Base-by-base conservation (phyloP, 2,888 invertebrate genomes). In the Palloptera scutellata region DNA sequence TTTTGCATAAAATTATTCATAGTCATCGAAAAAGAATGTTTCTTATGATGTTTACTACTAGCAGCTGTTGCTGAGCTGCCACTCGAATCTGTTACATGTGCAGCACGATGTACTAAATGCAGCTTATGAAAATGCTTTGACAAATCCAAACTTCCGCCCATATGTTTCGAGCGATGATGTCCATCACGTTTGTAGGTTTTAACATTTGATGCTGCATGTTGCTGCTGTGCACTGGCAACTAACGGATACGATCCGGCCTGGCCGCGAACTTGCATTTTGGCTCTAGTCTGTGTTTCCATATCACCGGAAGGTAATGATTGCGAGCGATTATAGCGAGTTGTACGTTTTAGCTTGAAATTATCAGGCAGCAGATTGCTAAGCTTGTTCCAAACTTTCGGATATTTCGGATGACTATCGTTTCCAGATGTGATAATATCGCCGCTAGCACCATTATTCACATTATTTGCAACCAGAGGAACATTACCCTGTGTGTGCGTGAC, bases 1-100 rank as follows among this genome's bases (percentile, higher is more conserved):
- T 94, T 95, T 82, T 94, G 93, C 75, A 95, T 86, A 70, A 95
- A 89, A 20, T 93, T 94, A 1, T 93, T 94, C 85, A 95, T 91
- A 0, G 94, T 94, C 0, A 93, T 91, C 0, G 94, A 93, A 63
- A 95, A 86, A 6, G 91, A 90, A 74, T 92, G 91, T 79, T 93
- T 78, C 91, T 90, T 76, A 86, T 86, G 12, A 42, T 76, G 19
- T 42, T 74, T 64, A 20, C 10, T 11, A 13, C n/a, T 60, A 61
- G 40, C 64, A 41, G 40, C 51, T 58, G 64, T 42, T 52, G 58
- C 48, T 51, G 51, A 43, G 51, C 41, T 59, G 30, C 20, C 15
- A 51, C 45, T 15, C 5, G 20, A 6, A 62, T 51, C 64, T 52
- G 60, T 62, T 2, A 67, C 73, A 43, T 73, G 68, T 11, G 75